Percentiles rank a stretch among this genome's conserved stretches.
phyloP scores from a whole-genome alignment of 2,797 vertebrate genomes.

The Harpagifer antarcticus region DNA sequence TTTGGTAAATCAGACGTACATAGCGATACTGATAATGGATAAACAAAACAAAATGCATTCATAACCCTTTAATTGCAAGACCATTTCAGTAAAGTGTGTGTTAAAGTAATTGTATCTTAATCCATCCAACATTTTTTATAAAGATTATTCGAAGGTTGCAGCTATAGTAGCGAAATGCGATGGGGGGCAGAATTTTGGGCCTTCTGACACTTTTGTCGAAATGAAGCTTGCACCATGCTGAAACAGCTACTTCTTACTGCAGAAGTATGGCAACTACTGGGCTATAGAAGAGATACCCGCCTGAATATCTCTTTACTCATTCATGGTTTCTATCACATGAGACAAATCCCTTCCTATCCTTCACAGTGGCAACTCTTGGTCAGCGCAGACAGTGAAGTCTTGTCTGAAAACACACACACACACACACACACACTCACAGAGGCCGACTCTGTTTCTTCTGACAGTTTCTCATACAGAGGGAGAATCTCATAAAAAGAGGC shows the following conservation, averaged over 20 bases:
- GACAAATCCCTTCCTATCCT: constrained; percentile 14
- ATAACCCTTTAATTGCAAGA: neutral
- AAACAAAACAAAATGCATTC: neutral
- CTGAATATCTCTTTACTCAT: constrained; percentile 17
- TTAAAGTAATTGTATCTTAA: neutral
- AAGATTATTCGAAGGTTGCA: neutral
- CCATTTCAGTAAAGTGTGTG: neutral
- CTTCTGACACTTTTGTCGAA: neutral
- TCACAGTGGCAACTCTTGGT: constrained; percentile 28
- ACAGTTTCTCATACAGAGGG: constrained; percentile 40
- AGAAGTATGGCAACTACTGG: neutral
- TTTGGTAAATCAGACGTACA: no score
- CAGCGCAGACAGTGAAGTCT: constrained; percentile 36
- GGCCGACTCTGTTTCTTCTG: constrained; percentile 46
- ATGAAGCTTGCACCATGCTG: neutral
- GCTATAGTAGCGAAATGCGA: neutral
- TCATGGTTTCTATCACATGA: constrained; percentile 43
- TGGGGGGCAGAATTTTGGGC: neutral
- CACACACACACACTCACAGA: constrained; percentile 16
- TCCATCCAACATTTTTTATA: neutral
- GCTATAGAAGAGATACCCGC: constrained; percentile 7
- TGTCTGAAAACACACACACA: constrained; percentile 20
- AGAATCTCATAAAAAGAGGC: constrained; percentile 42
- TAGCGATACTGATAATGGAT: no score
- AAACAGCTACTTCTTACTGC: neutral